Percentiles rank a stretch among this genome's conserved stretches.
Evolutionary conservation across 2,888 invertebrate genomes (phyloP).

Genomic region (Leucophenga montana): DNA sequence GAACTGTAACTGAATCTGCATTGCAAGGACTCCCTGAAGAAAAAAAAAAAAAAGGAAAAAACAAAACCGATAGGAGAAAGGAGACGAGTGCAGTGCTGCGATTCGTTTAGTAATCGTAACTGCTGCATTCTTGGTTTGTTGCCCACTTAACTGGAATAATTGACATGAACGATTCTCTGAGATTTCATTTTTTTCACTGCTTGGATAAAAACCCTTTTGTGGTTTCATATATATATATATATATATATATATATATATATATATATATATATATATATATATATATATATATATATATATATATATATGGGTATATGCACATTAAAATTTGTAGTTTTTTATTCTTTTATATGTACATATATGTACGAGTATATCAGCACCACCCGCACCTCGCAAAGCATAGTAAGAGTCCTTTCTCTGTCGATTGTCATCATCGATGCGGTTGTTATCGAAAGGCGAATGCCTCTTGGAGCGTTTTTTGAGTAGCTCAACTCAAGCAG

Average conservation of each 20-base stretch:
- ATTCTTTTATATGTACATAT: neutral
- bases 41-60: too few species aligned
- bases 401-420: conserved; percentile 9
- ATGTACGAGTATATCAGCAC: neutral
- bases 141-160: conserved; percentile 68
- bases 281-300: too few species aligned
- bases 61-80: neutral
- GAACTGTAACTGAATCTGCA: conserved; percentile 20
- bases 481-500: conserved; percentile 64
- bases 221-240: conserved; percentile 60
- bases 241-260: too few species aligned
- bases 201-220: conserved; percentile 58
- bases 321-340: neutral
- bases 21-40: neutral
- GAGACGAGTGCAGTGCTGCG: conserved; percentile 16
- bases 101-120: conserved; percentile 22
- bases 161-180: conserved; percentile 66
- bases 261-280: too few species aligned
- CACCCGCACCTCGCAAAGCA: conserved; percentile 19
- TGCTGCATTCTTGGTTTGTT: conserved; percentile 60
- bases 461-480: conserved; percentile 27
- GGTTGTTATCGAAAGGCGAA: conserved; percentile 1
- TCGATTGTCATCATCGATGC: conserved; percentile 27
- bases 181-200: neutral
- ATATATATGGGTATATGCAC: too few species aligned